A percentile compares a stretch with the other conserved stretches of the same genome.
Evolutionary conservation across 2,888 invertebrate species (phyloP).

Genomic region (Sphaeridia pumilis): DNA sequence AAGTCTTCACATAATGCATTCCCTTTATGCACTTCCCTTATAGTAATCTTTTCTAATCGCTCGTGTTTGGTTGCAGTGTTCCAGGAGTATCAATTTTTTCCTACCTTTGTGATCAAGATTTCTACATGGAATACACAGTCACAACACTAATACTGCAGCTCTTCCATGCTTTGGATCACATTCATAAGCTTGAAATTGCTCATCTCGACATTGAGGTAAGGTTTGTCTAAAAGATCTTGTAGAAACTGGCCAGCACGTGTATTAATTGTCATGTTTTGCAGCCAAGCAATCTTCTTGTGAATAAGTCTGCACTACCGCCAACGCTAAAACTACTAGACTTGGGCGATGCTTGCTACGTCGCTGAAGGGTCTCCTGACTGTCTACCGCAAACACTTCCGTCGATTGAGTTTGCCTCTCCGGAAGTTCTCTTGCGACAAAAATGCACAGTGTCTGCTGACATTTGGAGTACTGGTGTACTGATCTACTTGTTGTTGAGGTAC

Average conservation of each 20-base stretch:
- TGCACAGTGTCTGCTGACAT: slow-evolving; percentile 52
- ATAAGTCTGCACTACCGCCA: slow-evolving; percentile 46
- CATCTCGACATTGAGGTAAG: slow-evolving; percentile 68
- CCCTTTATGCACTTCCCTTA: too few species aligned
- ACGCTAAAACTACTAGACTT: slow-evolving; percentile 65
- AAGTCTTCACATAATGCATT: too few species aligned
- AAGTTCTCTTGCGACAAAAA: slow-evolving; percentile 61
- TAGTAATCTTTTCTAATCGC: background rate
- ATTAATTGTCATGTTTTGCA: slow-evolving; percentile 42
- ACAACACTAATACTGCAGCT: slow-evolving; percentile 55
- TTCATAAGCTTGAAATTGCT: slow-evolving; percentile 56
- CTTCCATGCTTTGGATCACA: slow-evolving; percentile 58
- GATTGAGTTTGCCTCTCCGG: slow-evolving; percentile 74
- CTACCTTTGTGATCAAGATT: slow-evolving; percentile 48
- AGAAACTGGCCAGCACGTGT: too few species aligned
- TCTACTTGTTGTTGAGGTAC: slow-evolving; percentile 64
- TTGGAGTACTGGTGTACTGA: slow-evolving; percentile 68
- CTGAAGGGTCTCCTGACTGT: slow-evolving; percentile 38
- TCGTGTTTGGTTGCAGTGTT: slow-evolving; percentile 45
- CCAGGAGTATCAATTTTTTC: slow-evolving; percentile 57
- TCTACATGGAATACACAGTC: slow-evolving; percentile 56
- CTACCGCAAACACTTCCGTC: slow-evolving; percentile 47
- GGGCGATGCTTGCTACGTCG: slow-evolving; percentile 54
- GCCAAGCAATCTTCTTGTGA: slow-evolving; percentile 72
- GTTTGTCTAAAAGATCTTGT: too few species aligned